Evolutionary conservation across 2,888 invertebrate species (phyloP).

Genomic region (Lamellibrachia satsuma): DNA sequence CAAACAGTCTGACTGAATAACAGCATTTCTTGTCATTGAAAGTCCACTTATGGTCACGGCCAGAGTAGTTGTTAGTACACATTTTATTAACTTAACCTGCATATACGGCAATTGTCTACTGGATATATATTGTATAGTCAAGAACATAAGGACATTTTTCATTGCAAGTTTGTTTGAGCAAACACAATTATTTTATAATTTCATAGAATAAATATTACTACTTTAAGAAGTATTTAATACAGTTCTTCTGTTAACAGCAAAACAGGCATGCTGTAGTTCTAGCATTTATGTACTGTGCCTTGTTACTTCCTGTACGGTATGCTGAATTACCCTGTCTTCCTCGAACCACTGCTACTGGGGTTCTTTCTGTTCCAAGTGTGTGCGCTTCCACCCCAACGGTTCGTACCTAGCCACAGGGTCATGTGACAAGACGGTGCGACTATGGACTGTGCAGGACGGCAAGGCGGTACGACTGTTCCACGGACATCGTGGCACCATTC

Average conservation of each 20-base stretch:
- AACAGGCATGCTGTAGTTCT: not conserved
- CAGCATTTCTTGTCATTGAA: too few relatives aligned
- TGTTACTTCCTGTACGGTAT: not conserved
- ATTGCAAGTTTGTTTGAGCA: too few relatives aligned
- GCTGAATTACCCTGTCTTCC: not conserved
- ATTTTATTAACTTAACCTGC: too few relatives aligned
- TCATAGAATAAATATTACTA: not conserved
- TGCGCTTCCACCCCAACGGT: constrained; percentile 92
- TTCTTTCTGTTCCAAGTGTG: constrained; percentile 70
- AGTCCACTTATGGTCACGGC: too few relatives aligned
- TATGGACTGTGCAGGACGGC: constrained; percentile 88
- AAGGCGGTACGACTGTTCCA: constrained; percentile 77
- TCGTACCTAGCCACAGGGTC: constrained; percentile 90
- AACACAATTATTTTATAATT: too few relatives aligned
- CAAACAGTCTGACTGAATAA: too few relatives aligned
- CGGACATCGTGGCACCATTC: constrained; percentile 80
- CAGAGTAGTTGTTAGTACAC: too few relatives aligned
- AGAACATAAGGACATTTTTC: too few relatives aligned
- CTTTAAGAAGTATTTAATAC: not conserved
- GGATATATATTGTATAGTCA: too few relatives aligned
- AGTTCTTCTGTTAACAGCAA: not conserved
- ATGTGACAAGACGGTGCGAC: constrained; percentile 84
- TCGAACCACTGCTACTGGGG: not conserved
- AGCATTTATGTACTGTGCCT: not conserved
- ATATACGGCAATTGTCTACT: too few relatives aligned